Conservation (phyloP, 2,888 invertebrate species). For the Archips xylosteana region DNA sequence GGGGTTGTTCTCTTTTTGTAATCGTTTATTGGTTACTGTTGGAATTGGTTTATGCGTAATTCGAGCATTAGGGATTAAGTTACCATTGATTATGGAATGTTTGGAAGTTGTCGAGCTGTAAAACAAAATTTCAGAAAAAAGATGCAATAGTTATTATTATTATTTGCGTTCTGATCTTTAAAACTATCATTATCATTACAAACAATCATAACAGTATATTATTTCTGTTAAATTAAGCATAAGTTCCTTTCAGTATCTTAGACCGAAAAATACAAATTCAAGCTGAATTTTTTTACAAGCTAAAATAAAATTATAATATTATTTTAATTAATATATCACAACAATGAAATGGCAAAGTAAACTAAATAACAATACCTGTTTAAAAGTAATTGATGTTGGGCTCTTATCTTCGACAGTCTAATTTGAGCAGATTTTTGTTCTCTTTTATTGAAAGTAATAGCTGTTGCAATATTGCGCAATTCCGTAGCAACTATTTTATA, state of each 20-base stretch:
- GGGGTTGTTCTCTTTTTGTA: constrained; percentile 77
- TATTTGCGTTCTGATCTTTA: background rate
- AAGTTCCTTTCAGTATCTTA: too few relatives aligned
- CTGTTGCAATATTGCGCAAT: constrained; percentile 73
- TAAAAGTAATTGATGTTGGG: constrained; percentile 74
- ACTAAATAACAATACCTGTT: constrained; percentile 69
- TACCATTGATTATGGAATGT: constrained; percentile 67
- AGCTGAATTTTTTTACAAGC: too few relatives aligned
- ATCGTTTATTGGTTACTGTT: constrained; percentile 48
- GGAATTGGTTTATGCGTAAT: constrained; percentile 50
- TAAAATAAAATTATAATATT: too few relatives aligned
- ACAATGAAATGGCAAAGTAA: background rate
- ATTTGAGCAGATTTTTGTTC: constrained; percentile 71
- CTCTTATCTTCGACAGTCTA: constrained; percentile 69
- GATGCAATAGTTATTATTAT: constrained; percentile 39
- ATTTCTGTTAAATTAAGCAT: too few relatives aligned
- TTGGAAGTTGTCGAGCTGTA: constrained; percentile 67
- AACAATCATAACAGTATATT: too few relatives aligned
- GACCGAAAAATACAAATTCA: too few relatives aligned
- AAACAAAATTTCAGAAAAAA: constrained; percentile 47
- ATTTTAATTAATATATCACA: background rate
- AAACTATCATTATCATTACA: too few relatives aligned
- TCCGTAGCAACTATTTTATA: constrained; percentile 78
- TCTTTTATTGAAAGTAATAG: constrained; percentile 75
- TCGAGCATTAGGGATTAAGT: constrained; percentile 49